Evolutionary conservation across 37 sponge, comb jelly and placozoan species (phyloP).

Genomic region (Crambe crambe): DNA sequence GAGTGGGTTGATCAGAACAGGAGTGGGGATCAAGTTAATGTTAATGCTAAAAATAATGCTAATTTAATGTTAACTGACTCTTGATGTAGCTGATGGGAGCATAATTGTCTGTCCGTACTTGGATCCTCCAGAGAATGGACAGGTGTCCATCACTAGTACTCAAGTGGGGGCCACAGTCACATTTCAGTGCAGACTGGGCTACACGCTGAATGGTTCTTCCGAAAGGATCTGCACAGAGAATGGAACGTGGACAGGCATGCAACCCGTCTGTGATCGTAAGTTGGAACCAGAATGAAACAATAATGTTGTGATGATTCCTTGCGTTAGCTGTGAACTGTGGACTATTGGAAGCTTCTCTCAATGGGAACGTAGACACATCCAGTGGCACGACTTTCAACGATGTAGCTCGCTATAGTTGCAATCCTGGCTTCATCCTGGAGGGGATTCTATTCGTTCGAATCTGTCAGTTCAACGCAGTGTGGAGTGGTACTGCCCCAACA

Average conservation of each 20-base stretch:
- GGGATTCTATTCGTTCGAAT: constrained; percentile 19
- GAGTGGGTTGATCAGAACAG: too few species aligned
- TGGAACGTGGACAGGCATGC: constrained; percentile 39
- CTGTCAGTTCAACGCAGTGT: constrained; percentile 29
- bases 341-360: constrained; percentile 7
- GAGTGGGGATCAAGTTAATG: too few species aligned
- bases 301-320: too few species aligned
- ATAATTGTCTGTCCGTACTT: constrained; percentile 9
- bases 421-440: constrained; percentile 23
- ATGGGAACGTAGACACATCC: constrained; percentile 37
- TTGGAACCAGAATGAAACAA: too few species aligned
- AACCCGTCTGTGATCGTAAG: constrained; percentile 52
- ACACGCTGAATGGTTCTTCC: constrained; percentile 5
- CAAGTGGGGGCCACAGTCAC: constrained; percentile 6
- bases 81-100: constrained; percentile 11
- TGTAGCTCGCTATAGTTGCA: constrained; percentile 52
- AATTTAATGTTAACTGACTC: too few species aligned
- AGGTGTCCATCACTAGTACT: constrained; percentile 23
- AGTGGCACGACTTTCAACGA: constrained; percentile 20
- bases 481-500: constrained; percentile 38
- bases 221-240: constrained; percentile 23
- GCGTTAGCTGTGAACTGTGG: constrained; percentile 72
- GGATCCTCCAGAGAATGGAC: constrained; percentile 33
- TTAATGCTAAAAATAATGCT: too few species aligned
- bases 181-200: not conserved